A percentile compares a stretch with the other conserved stretches of the same genome.
Evolutionary conservation across 2,888 invertebrate species (phyloP).

Genomic region (Petrolisthes cinctipes): DNA sequence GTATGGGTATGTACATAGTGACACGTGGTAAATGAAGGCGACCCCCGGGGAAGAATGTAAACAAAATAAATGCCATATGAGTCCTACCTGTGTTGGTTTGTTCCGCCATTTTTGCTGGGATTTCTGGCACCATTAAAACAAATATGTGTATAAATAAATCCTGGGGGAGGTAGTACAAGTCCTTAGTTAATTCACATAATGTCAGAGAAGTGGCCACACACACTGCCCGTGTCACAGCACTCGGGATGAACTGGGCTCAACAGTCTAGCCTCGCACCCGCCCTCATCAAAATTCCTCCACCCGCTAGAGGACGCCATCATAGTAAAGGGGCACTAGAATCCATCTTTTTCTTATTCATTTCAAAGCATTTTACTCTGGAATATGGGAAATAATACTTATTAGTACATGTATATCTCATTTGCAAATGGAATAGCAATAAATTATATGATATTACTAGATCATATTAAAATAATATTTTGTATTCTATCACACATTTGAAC

Average conservation of each 20-base stretch:
- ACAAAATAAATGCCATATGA: conserved; percentile 18
- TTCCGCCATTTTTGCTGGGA: conserved; percentile 48
- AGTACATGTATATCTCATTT: too few species aligned
- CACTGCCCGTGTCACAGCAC: conserved; percentile 37
- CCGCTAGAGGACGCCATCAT: conserved; percentile 53
- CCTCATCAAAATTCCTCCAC: conserved; percentile 56
- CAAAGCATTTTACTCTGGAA: too few species aligned
- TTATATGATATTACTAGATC: too few species aligned
- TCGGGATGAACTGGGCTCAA: conserved; percentile 56
- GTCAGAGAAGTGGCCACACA: conserved; percentile 17
- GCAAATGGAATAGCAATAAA: too few species aligned
- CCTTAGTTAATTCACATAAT: conserved; percentile 54
- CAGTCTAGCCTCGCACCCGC: conserved; percentile 61
- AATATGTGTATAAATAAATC: conserved; percentile 46
- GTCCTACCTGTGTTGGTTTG: conserved; percentile 43
- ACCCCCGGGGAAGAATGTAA: conserved; percentile 25
- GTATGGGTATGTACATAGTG: background rate
- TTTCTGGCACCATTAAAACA: conserved; percentile 36
- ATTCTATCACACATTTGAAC: too few species aligned
- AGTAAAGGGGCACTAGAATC: conserved; percentile 53
- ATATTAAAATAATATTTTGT: too few species aligned
- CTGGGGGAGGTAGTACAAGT: conserved; percentile 32
- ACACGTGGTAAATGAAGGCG: conserved; percentile 33
- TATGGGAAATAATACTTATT: too few species aligned
- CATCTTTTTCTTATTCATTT: background rate